Base-by-base conservation (phyloP, 2,888 invertebrate species). In the Schizaphis graminum region DNA sequence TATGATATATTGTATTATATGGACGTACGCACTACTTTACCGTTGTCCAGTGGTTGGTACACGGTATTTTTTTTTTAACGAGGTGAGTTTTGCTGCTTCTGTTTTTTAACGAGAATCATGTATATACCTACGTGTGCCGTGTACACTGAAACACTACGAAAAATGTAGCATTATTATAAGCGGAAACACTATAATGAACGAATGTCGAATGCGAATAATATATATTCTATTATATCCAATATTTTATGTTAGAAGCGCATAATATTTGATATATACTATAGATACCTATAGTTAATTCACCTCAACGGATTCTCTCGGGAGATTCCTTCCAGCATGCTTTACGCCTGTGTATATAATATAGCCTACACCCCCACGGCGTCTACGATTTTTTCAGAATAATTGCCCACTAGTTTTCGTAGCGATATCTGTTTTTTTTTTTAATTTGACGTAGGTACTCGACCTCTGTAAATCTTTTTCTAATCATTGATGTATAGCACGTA, bases 11-110 rank as follows among this genome's bases (percentile, higher is more conserved):
- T 8, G 26, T 44, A 28, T 28, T 28, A 61, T 28, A 67, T n/a
- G 61, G 21, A 67, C n/a, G 8, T 57, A n/a, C 4, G 5, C n/a
- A 67, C 21, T 67, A 67, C 67, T 47, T 47, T 16, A 35, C 67
- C 7, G n/a, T 67, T 67, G 67, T 67, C 35, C 67, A 67, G 67
- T 21, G 67, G 67, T 67, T 16, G 67, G 67, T 35, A 67, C 35
- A 67, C n/a, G n/a, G 67, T n/a, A 67, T 67, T 67, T 67, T 67
- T 67, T 67, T 67, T 67, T 67, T 67, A 67, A 67, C 67, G 35
- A 67, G 67, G 67, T 35, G 67, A 16, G 7, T 67, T 67, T 67
- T 67, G n/a, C 16, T 5, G 67, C 35, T 7, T 35, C 7, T 35
- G 35, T 16, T 67, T 67, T 67, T 67, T 67, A 67, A 67, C 35